A percentile compares a stretch with the other conserved stretches of the same genome.
These are phyloP conservation scores for Elysia chlorotica DNA, from an alignment of 1,140 invertebrate species.

Conservation along the genomic window DNA sequence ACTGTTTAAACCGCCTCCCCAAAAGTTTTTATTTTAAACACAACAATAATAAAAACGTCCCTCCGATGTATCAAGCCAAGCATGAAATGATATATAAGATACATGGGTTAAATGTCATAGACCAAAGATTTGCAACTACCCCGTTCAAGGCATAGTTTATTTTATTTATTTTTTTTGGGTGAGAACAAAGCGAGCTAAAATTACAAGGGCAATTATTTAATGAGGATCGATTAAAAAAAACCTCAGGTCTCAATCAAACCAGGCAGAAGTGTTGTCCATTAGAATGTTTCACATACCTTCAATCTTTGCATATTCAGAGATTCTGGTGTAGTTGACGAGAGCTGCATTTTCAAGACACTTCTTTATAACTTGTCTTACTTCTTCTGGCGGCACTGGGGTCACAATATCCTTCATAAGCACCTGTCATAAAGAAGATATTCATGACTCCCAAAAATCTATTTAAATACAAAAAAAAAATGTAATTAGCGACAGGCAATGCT, in stretches of 20 bases:
- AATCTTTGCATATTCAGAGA: slow-evolving; percentile 96
- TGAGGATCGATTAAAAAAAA: neutral
- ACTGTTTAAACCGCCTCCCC: neutral
- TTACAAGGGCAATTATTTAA: too few species aligned
- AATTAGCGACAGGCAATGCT: too few species aligned
- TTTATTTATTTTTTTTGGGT: too few species aligned
- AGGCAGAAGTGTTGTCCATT: too few species aligned
- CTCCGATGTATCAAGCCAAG: neutral
- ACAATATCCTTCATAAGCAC: slow-evolving; percentile 98
- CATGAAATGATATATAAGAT: neutral
- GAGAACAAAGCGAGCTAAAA: too few species aligned
- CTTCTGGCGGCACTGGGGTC: slow-evolving; percentile 95
- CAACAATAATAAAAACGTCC: neutral
- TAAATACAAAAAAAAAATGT: neutral
- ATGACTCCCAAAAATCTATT: neutral
- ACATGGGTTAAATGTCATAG: too few species aligned
- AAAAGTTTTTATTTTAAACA: neutral
- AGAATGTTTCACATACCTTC: too few species aligned
- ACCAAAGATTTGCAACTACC: too few species aligned
- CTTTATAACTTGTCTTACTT: slow-evolving; percentile 93
- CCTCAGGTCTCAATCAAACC: neutral
- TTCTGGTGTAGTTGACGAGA: slow-evolving; percentile 93
- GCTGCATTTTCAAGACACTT: slow-evolving; percentile 97
- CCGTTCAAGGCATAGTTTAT: too few species aligned
- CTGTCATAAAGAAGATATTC: slow-evolving; percentile 52